Evolutionary conservation across 2,113 vertebrate genomes (phyloP), one percentile per base, ranked within the genome.

Genomic region (Scomber scombrus): DNA sequence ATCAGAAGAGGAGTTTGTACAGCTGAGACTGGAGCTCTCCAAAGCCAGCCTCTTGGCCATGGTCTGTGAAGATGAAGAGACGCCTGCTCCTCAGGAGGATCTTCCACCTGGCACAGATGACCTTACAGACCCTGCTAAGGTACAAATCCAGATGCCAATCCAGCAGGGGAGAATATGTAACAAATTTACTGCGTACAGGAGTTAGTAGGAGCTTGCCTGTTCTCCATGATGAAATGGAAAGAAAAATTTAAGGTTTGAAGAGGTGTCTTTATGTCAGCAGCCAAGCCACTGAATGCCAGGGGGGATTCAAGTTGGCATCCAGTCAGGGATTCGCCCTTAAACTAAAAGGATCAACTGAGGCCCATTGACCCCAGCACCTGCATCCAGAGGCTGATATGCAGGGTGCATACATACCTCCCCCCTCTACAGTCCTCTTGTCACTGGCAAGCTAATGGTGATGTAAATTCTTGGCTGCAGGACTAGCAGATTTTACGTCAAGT

Each of bases 51-150:
- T 95, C 18, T 93, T 95, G 0, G 89, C 85, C 12, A 95, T 94
- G 82, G 95, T 94, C 29, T 92, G 95, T 0, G 95, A 93, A 0
- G 95, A 95, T 0, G 94, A 77, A 10, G 93, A 94, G 0, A 89
- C 93, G 0, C 92, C 93, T 10, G 92, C 81, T n/a, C 23, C 66
- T 15, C 68, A 85, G 18, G 97, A 97, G 8, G 97, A 99, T 11
- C 87, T 97, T 2, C 97, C 98, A 0, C 96, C 95, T 0, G 98
- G 97, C 26, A 96, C 93, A 0, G 98, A 99, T 62, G 98, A 99
- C 56, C 97, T 98, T 29, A 94, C 96, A 0, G 98, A 99, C 80
- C 97, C 98, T 14, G 97, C 98, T 55, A 98, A 99, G 96, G 98
- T 97, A 93, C 14, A 75, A 51, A 52, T 54, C 21, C 5, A 23